These are phyloP conservation scores for Lordiphosa andalusiaca DNA, from an alignment of 2,888 invertebrate species.

Conservation along the genomic window DNA sequence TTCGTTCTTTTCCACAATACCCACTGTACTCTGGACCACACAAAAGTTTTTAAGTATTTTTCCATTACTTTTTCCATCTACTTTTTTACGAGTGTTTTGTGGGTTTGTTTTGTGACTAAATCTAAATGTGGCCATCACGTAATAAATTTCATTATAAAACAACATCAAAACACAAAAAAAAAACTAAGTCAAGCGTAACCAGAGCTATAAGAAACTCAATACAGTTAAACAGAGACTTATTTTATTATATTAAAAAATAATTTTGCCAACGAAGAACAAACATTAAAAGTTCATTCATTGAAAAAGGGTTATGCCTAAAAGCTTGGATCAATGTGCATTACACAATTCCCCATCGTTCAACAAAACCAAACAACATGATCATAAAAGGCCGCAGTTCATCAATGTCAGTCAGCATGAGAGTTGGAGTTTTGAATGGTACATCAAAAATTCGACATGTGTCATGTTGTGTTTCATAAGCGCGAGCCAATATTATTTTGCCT, in stretches of 20 bases:
- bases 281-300: conserved; percentile 3
- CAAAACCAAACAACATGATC: conserved; percentile 24
- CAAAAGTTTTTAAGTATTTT: conserved; percentile 27
- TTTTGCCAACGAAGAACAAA: conserved; percentile 1
- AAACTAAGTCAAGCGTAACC: conserved; percentile 28
- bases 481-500: conserved; percentile 49
- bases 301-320: too few species aligned
- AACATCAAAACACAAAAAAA: conserved; percentile 2
- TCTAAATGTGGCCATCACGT: conserved; percentile 47
- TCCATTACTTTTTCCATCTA: conserved; percentile 33
- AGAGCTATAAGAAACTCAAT: background rate
- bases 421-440: conserved; percentile 8
- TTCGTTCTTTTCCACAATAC: too few species aligned
- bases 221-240: too few species aligned
- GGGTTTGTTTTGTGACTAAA: conserved; percentile 10
- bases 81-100: conserved; percentile 47
- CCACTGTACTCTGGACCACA: conserved; percentile 38
- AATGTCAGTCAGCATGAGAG: conserved; percentile 59
- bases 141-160: conserved; percentile 53
- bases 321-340: background rate
- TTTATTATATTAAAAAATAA: background rate
- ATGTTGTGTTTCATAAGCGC: conserved; percentile 29
- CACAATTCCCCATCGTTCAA: too few species aligned
- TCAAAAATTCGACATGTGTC: conserved; percentile 29
- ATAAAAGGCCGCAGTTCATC: conserved; percentile 63